Conservation (phyloP, 2,797 vertebrate species). For the Tenualosa ilisha region DNA sequence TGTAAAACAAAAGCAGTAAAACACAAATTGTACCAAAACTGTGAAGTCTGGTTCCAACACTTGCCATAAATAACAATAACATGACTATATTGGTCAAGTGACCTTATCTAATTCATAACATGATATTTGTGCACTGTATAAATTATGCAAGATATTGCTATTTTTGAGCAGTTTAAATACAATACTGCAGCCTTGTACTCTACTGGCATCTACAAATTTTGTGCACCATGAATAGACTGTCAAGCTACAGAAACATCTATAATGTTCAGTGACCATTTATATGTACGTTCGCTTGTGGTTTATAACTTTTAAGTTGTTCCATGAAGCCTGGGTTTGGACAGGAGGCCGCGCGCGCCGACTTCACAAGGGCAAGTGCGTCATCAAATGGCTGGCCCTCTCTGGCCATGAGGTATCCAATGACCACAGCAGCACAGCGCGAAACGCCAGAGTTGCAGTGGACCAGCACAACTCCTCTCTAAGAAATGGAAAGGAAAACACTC, state of each 20-base stretch:
- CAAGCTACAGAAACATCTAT: background rate
- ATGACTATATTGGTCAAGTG: background rate
- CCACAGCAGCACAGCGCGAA: slow-evolving; percentile 85
- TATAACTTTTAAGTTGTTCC: slow-evolving; percentile 85
- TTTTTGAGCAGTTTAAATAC: background rate
- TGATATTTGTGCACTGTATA: background rate
- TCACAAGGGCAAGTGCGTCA: slow-evolving; percentile 84
- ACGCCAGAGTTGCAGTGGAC: slow-evolving; percentile 94
- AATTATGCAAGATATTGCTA: background rate
- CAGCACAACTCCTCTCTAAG: slow-evolving; percentile 86
- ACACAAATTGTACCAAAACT: background rate
- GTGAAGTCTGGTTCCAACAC: slow-evolving; percentile 3
- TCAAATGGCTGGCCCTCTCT: slow-evolving; percentile 82
- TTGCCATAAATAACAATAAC: background rate
- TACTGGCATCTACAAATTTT: background rate
- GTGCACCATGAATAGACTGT: background rate
- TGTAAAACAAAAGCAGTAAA: background rate
- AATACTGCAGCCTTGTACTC: background rate
- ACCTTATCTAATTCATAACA: background rate
- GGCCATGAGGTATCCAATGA: slow-evolving; percentile 90
- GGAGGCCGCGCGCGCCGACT: slow-evolving; percentile 80
- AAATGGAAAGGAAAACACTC: background rate
- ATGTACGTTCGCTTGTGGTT: slow-evolving; percentile 59
- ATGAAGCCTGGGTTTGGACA: slow-evolving; percentile 91
- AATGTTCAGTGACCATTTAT: slow-evolving; percentile 52